Base-by-base conservation (phyloP, 2,113 vertebrate genomes). In the Tychaedon coryphoeus region DNA sequence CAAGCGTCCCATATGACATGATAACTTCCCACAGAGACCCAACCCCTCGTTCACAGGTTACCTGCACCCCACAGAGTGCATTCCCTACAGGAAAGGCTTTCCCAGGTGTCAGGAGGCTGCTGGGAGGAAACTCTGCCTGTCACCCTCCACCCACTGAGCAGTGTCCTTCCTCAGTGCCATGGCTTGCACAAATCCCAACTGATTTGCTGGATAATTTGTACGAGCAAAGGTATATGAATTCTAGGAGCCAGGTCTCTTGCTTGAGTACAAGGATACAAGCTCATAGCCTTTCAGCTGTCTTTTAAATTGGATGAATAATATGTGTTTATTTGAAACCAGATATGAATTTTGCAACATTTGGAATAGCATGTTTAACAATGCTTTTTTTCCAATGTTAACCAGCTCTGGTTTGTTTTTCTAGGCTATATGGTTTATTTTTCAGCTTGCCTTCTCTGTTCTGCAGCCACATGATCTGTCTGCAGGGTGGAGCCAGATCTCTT, bases 371-470 rank as follows among this genome's bases (percentile, higher is more conserved):
- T 57, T 79, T 14, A 5, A 45, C 14, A 77, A 65, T 54, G 10
- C 0, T 24, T 9, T 69, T 60, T 61, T 93, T 73, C 4, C 4
- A 36, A 4, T 56, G 36, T 65, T 94, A 53, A 25, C 36, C 20
- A 82, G 20, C 10, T 84, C 33, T 71, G 38, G 51, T 80, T 97
- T 95, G 70, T 83, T 90, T 96, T 88, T 65, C 62, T 94, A 72
- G 77, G 25, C 6, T 9, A 10, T 29, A 23, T 57, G 58, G n/a
- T 65, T 92, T 92, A 69, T 87, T 95, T 92, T 92, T 36, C 19
- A 25, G 80, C 56, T 86, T 94, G 15, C 19, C 23, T 93, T 79
- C 66, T 60, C 56, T 73, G 12, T 69, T 86, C 67, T 77, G 43
- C 40, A 54, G 36, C 34, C 42, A n/a, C 71, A 34, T 14, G 45